Evolutionary conservation across 1,140 invertebrate species (phyloP).

Genomic region (Musca domestica): DNA sequence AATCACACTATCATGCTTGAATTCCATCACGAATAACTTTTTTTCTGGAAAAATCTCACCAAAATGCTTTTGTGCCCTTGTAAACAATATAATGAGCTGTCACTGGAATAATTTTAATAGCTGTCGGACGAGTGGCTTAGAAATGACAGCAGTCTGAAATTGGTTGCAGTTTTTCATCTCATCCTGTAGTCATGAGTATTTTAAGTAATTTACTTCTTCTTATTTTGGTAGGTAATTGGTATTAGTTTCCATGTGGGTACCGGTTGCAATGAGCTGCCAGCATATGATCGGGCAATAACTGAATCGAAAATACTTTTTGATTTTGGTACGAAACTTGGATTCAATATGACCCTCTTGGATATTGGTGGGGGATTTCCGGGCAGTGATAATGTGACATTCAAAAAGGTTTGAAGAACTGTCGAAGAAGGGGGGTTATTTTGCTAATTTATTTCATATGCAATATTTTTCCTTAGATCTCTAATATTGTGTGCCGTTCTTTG

Average conservation of each 20-base stretch:
- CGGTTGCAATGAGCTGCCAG: conserved; percentile 73
- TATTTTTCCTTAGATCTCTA: conserved; percentile 61
- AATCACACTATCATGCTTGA: no score
- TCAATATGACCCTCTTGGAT: conserved; percentile 72
- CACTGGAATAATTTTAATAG: no score
- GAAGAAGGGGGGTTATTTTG: no score
- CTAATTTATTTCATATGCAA: neutral
- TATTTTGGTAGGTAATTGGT: conserved; percentile 58
- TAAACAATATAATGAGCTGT: no score
- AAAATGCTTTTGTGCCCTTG: no score
- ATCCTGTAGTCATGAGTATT: no score
- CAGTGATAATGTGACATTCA: conserved; percentile 63
- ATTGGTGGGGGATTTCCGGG: conserved; percentile 87
- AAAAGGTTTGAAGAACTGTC: conserved; percentile 58
- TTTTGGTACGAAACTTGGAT: conserved; percentile 67
- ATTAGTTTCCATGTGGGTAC: conserved; percentile 89
- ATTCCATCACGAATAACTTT: no score
- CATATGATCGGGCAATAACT: conserved; percentile 74
- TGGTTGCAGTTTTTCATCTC: no score
- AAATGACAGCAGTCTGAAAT: no score
- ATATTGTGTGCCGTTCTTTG: conserved; percentile 67
- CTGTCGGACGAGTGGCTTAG: no score
- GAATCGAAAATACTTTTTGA: conserved; percentile 69
- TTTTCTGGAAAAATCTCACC: no score
- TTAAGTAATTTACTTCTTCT: neutral